Conservation (phyloP, 2,797 vertebrate genomes). For the Clarias platycephalus region DNA sequence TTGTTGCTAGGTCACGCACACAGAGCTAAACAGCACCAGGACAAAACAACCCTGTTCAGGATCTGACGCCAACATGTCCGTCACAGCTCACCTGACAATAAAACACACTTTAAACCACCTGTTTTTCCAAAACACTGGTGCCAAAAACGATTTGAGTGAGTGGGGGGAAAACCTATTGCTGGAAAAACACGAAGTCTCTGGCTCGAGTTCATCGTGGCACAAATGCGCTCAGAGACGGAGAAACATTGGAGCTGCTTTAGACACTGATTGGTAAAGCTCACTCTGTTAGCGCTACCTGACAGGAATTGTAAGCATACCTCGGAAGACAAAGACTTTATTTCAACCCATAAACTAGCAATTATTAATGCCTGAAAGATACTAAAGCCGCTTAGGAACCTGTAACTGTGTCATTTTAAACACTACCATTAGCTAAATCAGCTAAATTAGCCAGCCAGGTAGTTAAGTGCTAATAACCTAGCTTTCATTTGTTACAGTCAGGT, state of each 20-base stretch:
- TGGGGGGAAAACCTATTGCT: neutral
- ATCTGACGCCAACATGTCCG: slow-evolving; percentile 5
- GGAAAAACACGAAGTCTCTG: slow-evolving; percentile 12
- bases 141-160: slow-evolving; percentile 13
- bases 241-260: slow-evolving; percentile 21
- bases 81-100: neutral
- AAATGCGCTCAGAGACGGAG: neutral
- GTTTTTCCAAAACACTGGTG: slow-evolving; percentile 17
- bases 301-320: neutral
- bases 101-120: slow-evolving; percentile 20
- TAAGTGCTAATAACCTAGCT: too few species aligned
- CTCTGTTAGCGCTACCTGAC: slow-evolving; percentile 13
- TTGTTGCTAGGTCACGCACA: slow-evolving; percentile 5
- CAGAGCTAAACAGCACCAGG: slow-evolving; percentile 3
- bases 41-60: slow-evolving; percentile 3
- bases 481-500: too few species aligned
- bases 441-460: neutral
- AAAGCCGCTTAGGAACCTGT: too few species aligned
- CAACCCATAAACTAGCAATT: neutral
- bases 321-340: neutral
- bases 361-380: neutral
- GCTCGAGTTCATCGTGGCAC: slow-evolving; percentile 18
- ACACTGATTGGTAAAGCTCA: slow-evolving; percentile 1
- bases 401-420: too few species aligned
- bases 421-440: neutral